Evolutionary conservation across 2,113 vertebrate genomes (phyloP).

Genomic region (Ondatra zibethicus): DNA sequence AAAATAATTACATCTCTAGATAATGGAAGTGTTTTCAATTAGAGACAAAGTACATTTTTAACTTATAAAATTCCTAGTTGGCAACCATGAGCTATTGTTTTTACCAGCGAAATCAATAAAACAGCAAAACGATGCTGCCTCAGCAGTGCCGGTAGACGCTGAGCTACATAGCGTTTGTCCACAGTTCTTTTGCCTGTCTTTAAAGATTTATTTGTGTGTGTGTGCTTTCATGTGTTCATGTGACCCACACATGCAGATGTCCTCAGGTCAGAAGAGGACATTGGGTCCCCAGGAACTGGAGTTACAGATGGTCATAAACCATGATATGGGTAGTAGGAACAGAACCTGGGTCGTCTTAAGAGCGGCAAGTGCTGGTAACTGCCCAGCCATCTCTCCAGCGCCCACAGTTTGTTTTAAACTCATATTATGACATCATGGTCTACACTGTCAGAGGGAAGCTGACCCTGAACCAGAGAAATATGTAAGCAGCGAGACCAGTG

Average conservation of each 20-base stretch:
- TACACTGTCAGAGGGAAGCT: neutral
- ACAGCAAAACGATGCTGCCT: neutral
- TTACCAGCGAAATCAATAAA: neutral
- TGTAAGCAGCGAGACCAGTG: neutral
- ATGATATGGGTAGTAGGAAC: no score
- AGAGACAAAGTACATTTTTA: slow-evolving; percentile 4
- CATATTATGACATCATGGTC: neutral
- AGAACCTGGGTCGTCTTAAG: neutral
- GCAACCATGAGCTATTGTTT: neutral
- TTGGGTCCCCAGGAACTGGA: neutral
- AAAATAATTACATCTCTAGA: neutral
- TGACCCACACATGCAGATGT: neutral
- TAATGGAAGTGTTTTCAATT: slow-evolving; percentile 5
- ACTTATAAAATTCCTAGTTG: slow-evolving; percentile 14
- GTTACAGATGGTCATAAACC: neutral
- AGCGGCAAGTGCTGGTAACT: neutral
- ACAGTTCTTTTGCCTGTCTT: neutral
- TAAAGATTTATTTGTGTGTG: neutral
- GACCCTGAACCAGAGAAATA: slow-evolving; percentile 22
- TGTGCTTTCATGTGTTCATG: neutral
- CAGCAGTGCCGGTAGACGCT: neutral
- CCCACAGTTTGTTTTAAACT: neutral
- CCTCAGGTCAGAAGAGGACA: neutral
- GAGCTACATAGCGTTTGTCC: neutral
- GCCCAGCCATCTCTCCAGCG: neutral